A percentile compares a stretch with the other conserved stretches of the same genome.
These are phyloP conservation scores for Pygoscelis antarcticus DNA, from an alignment of 2,113 vertebrate species.

Conservation along the genomic window DNA sequence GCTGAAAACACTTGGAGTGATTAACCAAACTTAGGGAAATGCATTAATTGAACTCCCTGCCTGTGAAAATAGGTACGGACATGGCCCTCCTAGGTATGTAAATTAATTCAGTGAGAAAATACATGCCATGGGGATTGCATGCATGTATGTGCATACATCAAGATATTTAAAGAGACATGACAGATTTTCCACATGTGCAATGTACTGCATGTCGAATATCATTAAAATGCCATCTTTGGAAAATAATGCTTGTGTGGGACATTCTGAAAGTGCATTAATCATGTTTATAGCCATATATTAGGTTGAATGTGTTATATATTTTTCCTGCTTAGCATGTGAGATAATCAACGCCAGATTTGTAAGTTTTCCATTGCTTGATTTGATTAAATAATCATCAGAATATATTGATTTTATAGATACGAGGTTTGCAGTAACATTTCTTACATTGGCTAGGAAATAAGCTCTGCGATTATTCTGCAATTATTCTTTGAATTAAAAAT, in stretches of 20 bases:
- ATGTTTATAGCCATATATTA: constrained; percentile 10
- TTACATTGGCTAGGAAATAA: neutral
- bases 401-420: neutral
- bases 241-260: constrained; percentile 13
- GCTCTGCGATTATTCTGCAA: neutral
- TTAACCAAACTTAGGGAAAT: neutral
- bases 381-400: constrained; percentile 2
- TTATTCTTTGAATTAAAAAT: neutral
- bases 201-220: neutral
- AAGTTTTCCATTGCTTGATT: constrained; percentile 18
- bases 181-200: constrained; percentile 1
- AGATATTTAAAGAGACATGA: neutral
- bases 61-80: neutral
- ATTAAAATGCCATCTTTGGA: neutral
- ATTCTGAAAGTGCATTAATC: constrained; percentile 5
- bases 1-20: neutral
- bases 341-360: constrained; percentile 2
- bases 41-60: neutral
- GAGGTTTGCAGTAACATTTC: neutral
- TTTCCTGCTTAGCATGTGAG: neutral
- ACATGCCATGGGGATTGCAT: neutral
- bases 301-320: neutral
- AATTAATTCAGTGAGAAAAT: neutral
- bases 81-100: neutral
- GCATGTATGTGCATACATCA: neutral